These are phyloP conservation scores for Sebastes schlegelii DNA, from an alignment of 2,113 vertebrate species.

Conservation along the genomic window DNA sequence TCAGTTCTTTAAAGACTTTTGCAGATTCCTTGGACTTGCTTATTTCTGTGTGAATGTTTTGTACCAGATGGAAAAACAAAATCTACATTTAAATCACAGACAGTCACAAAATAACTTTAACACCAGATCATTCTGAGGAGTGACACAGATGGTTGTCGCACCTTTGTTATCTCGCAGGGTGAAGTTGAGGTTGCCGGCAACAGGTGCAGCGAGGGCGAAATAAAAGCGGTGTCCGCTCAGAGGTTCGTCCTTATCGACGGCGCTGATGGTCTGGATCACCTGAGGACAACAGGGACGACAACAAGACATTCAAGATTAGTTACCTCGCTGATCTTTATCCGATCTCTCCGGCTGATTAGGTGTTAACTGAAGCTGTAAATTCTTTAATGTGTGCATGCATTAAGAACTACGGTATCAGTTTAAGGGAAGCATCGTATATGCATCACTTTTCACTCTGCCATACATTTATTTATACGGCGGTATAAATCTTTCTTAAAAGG, in stretches of 20 bases:
- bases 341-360: conserved; percentile 9
- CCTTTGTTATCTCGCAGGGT: conserved; percentile 96
- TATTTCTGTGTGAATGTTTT: no score
- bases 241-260: conserved; percentile 94
- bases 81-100: background rate
- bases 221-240: conserved; percentile 93
- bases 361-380: conserved; percentile 33
- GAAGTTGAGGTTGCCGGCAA: conserved; percentile 93
- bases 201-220: conserved; percentile 89
- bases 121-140: background rate
- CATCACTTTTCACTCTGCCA: conserved; percentile 38
- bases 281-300: conserved; percentile 60
- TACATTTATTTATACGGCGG: conserved; percentile 15
- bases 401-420: background rate
- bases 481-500: conserved; percentile 53
- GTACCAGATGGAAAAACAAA: background rate
- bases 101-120: background rate
- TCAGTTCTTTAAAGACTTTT: background rate
- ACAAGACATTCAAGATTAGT: conserved; percentile 9
- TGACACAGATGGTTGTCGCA: conserved; percentile 47
- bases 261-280: conserved; percentile 98
- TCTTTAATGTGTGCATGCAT: conserved; percentile 10
- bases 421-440: conserved; percentile 14
- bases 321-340: conserved; percentile 23
- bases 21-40: background rate